Base-by-base conservation (phyloP, 2,113 vertebrate species). In the Odocoileus hemionus region DNA sequence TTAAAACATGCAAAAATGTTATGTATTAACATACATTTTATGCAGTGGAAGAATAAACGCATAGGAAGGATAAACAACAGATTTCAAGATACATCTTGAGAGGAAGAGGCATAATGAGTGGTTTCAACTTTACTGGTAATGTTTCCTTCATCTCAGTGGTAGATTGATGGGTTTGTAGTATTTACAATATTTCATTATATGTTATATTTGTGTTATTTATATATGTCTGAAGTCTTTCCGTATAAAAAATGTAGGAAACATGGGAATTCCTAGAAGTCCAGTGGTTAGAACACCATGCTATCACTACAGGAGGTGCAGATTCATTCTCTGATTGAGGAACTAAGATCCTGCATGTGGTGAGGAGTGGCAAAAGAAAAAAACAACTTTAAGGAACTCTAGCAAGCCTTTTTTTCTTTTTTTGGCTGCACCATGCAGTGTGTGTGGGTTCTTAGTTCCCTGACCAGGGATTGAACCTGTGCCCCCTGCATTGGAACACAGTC, bases 1-100 rank as follows among this genome's bases (percentile, higher is more conserved):
- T 54, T 88, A 11, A 95, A 90, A 93, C 25, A 79, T n/a, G 64
- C 93, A 57, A 54, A 85, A 45, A 14, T 82, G 39, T 74, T 79
- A 82, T 47, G 28, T 14, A 79, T 86, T 95, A 91, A 96, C 78
- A 96, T 76, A 47, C 61, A 97, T 93, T 95, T 91, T 93, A 93
- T 94, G 47, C 83, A 80, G 91, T 33, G 13, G 84, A 96, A 70
- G 61, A 85, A 93, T 54, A 93, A 58, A 76, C 17, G 45, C 76
- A 25, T 4, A 61, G 12, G 80, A 79, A 95, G 60, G 86, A 86
- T 93, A 92, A 92, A 80, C 79, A 92, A 78, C 92, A 97, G 92
- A 94, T 58, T 74, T 84, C 30, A 21, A 47, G 80, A 83, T 26
- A 36, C 30, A 55, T 43, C 64, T 47, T 88, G 26, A 25, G 80